Base-by-base conservation (phyloP, 2,113 vertebrate genomes). In the Piprites chloris region DNA sequence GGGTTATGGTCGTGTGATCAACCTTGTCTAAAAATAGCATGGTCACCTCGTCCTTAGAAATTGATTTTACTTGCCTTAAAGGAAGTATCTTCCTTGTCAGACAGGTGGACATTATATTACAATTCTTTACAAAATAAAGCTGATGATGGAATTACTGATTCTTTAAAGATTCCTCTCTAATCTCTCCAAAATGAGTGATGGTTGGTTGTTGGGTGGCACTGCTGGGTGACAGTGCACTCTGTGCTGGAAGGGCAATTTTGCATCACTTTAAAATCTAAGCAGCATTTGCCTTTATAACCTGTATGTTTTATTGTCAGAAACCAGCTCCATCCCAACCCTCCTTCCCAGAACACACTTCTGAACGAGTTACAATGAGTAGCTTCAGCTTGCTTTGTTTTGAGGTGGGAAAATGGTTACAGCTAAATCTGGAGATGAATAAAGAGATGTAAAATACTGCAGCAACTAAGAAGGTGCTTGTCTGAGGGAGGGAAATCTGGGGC, bases 21-120 rank as follows among this genome's bases (percentile, higher is more conserved):
- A 76, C 58, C 33, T 50, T 41, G 23, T 55, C 30, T 89, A 76
- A 95, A 96, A 96, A 96, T 72, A 96, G 91, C 17, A 44, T 1
- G 2, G 91, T 97, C 96, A 96, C 86, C 94, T 91, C 96, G 85
- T 69, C 93, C 89, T 84, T 79, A 16, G 32, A 69, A 85, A 92
- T 58, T 56, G 78, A 74, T 96, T 96, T 83, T 79, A 66, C 85
- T 52, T 61, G 35, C 71, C 53, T 53, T 46, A 79, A 95, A 95
- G 52, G 22, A 76, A 86, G 24, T 35, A 47, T 35, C 28, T 55
- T 81, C 52, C 15, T 62, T 73, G 62, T 75, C 75, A 63, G 74
- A 79, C 59, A 93, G 47, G 58, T 77, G 44, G 75, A 15, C 33
- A 20, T 58, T 46, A 5, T 14, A 26, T 44, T 46, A 5, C 26